Evolutionary conservation across 2,113 vertebrate species (phyloP), one percentile per base, ranked within the genome.

Genomic region (Oriolus oriolus): DNA sequence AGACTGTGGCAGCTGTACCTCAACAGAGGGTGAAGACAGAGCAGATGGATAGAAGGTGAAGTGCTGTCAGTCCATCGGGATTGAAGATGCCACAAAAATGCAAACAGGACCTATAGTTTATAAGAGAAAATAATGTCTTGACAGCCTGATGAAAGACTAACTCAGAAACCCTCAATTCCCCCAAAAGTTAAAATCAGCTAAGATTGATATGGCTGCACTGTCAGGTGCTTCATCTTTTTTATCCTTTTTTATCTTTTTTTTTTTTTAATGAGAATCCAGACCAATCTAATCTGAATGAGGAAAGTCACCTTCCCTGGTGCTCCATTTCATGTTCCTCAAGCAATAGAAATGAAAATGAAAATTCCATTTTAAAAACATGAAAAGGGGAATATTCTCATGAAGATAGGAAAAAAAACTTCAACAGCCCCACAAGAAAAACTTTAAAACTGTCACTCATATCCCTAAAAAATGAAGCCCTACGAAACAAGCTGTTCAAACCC

Each of bases 41-140:
- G 79, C 91, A 96, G 87, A 96, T 95, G 92, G 93, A 91, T 70
- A 88, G 84, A 96, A 91, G 87, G 82, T 70, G 75, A 97, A 95
- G 39, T 28, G 84, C 47, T 86, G 59, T 70, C 85, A 80, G 78
- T 76, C 68, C 22, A 3, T 28, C 1, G 45, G 84, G 95, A 86
- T 26, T 65, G 52, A 74, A 93, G 60, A 80, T 78, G 70, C n/a
- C 37, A 77, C 71, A 94, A 70, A 93, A 83, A 91, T 59, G 56
- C 61, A 93, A 92, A 63, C 31, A 77, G 56, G 94, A 86, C 45
- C 49, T 71, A 64, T 7, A 54, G 35, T 81, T 60, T 94, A 28
- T 64, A 95, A 54, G 42, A 37, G 26, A 92, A 95, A 94, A 93
- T 70, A 88, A 90, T 82, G 44, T 75, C 53, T 27, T 93, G 88